Percentiles rank a stretch among this genome's conserved stretches.
Conservation (phyloP, 1,140 invertebrate genomes). For the Drosophila trapezifrons region DNA sequence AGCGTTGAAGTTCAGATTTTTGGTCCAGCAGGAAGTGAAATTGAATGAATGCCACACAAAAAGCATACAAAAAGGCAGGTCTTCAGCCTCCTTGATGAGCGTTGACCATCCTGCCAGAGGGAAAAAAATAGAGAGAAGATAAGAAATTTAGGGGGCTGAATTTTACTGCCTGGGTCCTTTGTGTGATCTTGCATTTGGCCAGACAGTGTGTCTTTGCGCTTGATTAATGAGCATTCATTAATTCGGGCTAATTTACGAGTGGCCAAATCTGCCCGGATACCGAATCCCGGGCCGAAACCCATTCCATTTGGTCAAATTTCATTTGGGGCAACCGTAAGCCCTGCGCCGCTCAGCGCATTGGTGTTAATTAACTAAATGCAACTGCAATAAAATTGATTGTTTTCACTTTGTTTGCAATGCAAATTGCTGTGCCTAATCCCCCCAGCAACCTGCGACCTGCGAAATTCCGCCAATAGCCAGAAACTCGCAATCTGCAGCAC, state of each 20-base stretch:
- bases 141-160: conserved; percentile 23
- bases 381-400: conserved; percentile 83
- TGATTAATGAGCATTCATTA: conserved; percentile 80
- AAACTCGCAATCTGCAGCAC: conserved; percentile 3
- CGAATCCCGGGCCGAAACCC: conserved; percentile 1
- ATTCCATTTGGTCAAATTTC: conserved; percentile 49
- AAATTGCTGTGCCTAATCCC: conserved; percentile 76
- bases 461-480: conserved; percentile 8
- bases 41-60: conserved; percentile 55
- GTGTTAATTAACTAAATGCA: conserved; percentile 83
- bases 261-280: conserved; percentile 9
- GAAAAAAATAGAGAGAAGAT: conserved; percentile 17
- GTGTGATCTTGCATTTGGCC: conserved; percentile 62
- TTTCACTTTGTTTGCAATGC: conserved; percentile 83
- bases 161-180: conserved; percentile 51
- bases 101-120: conserved; percentile 7
- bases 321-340: conserved; percentile 33
- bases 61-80: conserved; percentile 11
- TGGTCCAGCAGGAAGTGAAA: conserved; percentile 50
- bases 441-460: conserved; percentile 26
- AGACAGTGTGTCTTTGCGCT: conserved; percentile 58
- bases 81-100: conserved; percentile 29
- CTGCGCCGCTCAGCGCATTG: conserved; percentile 53
- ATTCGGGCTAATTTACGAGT: conserved; percentile 74
- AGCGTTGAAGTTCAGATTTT: conserved; percentile 81